phyloP scores from a whole-genome alignment of 2,888 invertebrate species.

The Phytoseiulus persimilis region DNA sequence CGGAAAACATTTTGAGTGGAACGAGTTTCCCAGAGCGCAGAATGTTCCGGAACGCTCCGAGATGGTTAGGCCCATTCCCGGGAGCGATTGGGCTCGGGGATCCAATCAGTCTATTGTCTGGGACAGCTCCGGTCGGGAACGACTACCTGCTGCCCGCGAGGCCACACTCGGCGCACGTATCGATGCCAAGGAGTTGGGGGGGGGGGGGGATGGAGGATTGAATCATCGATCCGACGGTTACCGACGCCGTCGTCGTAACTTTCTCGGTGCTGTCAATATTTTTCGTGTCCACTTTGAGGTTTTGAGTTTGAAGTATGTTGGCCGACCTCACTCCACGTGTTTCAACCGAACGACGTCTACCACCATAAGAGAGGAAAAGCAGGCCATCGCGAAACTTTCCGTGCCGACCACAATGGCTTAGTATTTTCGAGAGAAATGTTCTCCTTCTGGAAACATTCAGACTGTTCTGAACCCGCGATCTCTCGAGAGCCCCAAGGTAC shows the following conservation, averaged over 20 bases:
- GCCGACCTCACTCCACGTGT: not conserved
- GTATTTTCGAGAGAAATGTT: no score
- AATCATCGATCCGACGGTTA: not conserved
- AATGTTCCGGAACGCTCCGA: not conserved
- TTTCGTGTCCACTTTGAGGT: not conserved
- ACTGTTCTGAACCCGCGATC: no score
- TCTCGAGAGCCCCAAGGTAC: no score
- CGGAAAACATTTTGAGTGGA: not conserved
- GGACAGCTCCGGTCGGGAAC: not conserved
- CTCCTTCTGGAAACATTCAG: no score
- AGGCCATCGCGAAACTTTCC: no score
- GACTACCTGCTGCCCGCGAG: not conserved
- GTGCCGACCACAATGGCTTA: no score
- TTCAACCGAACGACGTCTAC: not conserved
- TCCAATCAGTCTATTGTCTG: not conserved
- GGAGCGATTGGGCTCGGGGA: not conserved
- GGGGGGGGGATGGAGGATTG: not conserved
- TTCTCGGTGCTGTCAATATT: not conserved
- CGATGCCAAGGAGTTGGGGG: not conserved
- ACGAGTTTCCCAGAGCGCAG: not conserved
- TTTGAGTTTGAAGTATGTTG: not conserved
- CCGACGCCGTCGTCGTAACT: not conserved
- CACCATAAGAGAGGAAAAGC: not conserved
- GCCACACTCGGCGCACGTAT: not conserved
- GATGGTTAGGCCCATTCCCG: not conserved